Base-by-base conservation (phyloP, 1,140 invertebrate genomes). In the Homalodisca vitripennis region DNA sequence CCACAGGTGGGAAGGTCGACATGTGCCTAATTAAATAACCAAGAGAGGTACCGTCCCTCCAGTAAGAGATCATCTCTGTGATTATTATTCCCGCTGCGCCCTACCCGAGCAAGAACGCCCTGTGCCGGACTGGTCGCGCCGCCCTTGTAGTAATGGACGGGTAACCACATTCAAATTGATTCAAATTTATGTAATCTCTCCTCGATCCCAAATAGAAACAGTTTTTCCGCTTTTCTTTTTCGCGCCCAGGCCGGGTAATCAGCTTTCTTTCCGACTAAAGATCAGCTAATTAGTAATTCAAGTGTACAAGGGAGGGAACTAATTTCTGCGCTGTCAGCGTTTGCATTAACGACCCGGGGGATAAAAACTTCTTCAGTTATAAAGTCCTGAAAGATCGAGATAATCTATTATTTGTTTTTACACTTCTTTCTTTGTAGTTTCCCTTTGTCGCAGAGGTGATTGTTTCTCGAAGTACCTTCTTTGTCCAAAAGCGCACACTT, bases 151-250 rank as follows among this genome's bases (percentile, higher is more conserved):
- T 60, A 60, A 60, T 60, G 55, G 55, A 60, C 55, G 13, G 24
- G 14, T 60, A 60, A 60, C 55, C 12, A 60, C 55, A 60, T 60
- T 60, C 27, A 60, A 60, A 60, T 60, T 60, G 24, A 60, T 60
- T 60, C 55, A 60, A 60, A 60, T 60, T 60, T 60, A 60, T 60
- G 55, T 60, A 60, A 60, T 60, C 55, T 60, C 24, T 51, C 55
- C 29, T 24, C 55, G 2, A 60, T 60, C 55, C 55, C 48, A 60
- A 60, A 60, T 27, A 60, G 55, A 60, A 60, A 60, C 55, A 60
- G 55, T 60, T 60, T 53, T 60, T 30, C 55, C 24, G 27, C 55
- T 60, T 60, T 60, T 60, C 55, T 29, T 60, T 60, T 60, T 30
- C n/a, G 2, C 24, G 2, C 24, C 24, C 3, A 29, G 26, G 2